These are phyloP conservation scores for Charanyca ferruginea DNA, from an alignment of 2,888 invertebrate genomes.

Conservation along the genomic window DNA sequence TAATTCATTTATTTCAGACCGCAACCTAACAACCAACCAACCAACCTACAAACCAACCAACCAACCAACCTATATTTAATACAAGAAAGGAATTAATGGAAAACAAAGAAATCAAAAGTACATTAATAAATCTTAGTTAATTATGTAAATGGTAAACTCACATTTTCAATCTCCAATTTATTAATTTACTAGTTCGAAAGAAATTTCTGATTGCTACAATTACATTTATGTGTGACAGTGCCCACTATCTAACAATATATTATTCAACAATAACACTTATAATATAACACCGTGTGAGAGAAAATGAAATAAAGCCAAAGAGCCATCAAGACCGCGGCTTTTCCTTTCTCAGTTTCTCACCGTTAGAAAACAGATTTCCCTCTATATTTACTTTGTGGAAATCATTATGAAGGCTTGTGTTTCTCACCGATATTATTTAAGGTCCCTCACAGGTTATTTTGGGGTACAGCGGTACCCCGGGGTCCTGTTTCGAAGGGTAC, in stretches of 20 bases:
- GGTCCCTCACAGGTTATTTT: constrained; percentile 45
- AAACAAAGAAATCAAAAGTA: no score
- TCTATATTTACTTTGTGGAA: constrained; percentile 55
- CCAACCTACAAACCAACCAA: no score
- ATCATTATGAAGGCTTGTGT: constrained; percentile 43
- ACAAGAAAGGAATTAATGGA: no score
- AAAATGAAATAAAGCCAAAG: constrained; percentile 52
- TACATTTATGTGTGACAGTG: neutral
- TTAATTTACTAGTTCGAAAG: neutral
- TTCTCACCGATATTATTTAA: constrained; percentile 49
- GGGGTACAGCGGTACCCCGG: constrained; percentile 17
- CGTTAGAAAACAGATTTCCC: constrained; percentile 68
- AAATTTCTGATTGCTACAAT: neutral
- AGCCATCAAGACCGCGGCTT: constrained; percentile 54
- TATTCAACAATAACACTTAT: constrained; percentile 17
- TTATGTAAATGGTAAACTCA: neutral
- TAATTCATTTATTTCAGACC: no score
- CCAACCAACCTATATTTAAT: no score
- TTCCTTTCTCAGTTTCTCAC: constrained; percentile 64
- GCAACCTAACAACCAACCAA: no score
- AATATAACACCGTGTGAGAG: constrained; percentile 30
- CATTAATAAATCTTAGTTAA: no score
- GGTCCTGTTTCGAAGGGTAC: constrained; percentile 34
- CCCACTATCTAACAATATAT: constrained; percentile 21
- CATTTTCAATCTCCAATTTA: neutral